These are phyloP conservation scores for Sarcophaga carnaria DNA, from an alignment of 2,888 invertebrate genomes.

Conservation along the genomic window DNA sequence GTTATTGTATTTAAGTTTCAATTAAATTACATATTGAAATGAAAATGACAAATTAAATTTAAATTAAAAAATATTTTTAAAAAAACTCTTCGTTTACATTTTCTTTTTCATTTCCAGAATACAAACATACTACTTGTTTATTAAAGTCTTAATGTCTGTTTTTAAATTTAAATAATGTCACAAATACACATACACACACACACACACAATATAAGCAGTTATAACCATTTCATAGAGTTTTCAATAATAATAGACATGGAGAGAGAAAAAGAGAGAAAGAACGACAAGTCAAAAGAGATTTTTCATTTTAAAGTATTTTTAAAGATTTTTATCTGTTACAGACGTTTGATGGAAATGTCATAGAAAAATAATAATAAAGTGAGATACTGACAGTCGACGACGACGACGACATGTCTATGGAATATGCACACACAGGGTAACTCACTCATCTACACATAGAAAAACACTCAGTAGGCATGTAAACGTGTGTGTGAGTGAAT, in stretches of 20 bases:
- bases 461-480: neutral
- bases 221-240: neutral
- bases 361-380: slow-evolving; percentile 17
- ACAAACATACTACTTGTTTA: too few species aligned
- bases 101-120: too few species aligned
- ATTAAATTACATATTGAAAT: slow-evolving; percentile 15
- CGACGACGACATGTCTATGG: neutral
- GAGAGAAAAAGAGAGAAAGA: neutral
- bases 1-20: neutral
- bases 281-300: neutral
- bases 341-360: slow-evolving; percentile 39
- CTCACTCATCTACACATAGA: neutral
- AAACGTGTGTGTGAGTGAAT: neutral
- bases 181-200: neutral
- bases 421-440: neutral
- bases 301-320: slow-evolving; percentile 15
- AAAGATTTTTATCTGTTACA: slow-evolving; percentile 33
- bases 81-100: neutral
- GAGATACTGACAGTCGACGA: neutral
- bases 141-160: neutral
- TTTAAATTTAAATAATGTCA: slow-evolving; percentile 1
- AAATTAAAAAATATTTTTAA: neutral
- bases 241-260: neutral
- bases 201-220: neutral
- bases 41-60: neutral